These are phyloP conservation scores for Solen grandis DNA, from an alignment of 1,140 invertebrate species.

Conservation along the genomic window DNA sequence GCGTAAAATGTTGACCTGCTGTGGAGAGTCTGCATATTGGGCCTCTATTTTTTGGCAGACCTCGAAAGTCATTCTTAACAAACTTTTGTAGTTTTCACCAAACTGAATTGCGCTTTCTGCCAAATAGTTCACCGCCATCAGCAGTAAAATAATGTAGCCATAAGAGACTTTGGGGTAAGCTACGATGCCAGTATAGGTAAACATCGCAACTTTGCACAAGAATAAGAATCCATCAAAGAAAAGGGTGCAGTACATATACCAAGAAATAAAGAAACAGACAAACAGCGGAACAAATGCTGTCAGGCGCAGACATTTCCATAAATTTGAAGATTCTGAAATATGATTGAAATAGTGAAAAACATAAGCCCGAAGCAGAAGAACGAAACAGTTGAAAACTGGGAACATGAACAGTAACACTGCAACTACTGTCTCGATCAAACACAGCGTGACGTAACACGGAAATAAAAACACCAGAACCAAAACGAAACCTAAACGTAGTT, in stretches of 20 bases:
- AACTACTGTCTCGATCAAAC: background rate
- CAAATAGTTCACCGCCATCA: constrained; percentile 29
- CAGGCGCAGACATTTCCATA: background rate
- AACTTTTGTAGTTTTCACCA: constrained; percentile 8
- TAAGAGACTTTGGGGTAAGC: constrained; percentile 44
- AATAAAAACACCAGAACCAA: background rate
- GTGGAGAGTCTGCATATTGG: background rate
- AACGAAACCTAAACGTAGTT: background rate
- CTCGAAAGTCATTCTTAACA: constrained; percentile 14
- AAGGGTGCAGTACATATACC: constrained; percentile 41
- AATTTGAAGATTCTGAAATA: background rate
- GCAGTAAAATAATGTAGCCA: constrained; percentile 36
- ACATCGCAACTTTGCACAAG: constrained; percentile 26
- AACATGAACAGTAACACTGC: constrained; percentile 5
- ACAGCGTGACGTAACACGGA: constrained; percentile 7
- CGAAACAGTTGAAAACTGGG: constrained; percentile 18
- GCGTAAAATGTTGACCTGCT: no score
- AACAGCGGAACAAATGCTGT: background rate
- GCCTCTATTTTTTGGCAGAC: background rate
- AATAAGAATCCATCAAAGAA: constrained; percentile 46
- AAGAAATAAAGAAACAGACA: background rate
- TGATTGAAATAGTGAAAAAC: background rate
- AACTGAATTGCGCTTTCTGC: constrained; percentile 28
- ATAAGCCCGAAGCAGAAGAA: constrained; percentile 20
- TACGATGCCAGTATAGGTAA: constrained; percentile 43